A percentile compares a stretch with the other conserved stretches of the same genome.
Evolutionary conservation across 2,113 vertebrate species (phyloP).

Genomic region (Nesogale talazaci): DNA sequence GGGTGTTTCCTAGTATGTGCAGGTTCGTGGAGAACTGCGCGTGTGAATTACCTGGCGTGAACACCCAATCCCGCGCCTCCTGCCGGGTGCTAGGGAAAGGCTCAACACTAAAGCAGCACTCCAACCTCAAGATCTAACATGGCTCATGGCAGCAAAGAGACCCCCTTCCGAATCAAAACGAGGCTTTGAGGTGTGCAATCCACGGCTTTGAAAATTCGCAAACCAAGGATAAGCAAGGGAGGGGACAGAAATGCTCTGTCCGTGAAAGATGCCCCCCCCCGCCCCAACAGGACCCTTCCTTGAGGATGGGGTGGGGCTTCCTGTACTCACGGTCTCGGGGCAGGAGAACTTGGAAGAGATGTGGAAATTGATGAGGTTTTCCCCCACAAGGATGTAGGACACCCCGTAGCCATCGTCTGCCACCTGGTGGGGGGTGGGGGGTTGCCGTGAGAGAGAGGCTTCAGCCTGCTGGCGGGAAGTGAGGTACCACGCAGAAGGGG

Average conservation of each 20-base stretch:
- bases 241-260: not conserved
- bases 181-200: not conserved
- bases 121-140: too few relatives aligned
- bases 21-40: too few relatives aligned
- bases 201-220: not conserved
- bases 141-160: too few relatives aligned
- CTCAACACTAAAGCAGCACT: too few relatives aligned
- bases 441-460: not conserved
- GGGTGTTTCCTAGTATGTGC: too few relatives aligned
- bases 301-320: not conserved
- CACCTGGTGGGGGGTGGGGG: constrained; percentile 85
- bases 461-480: rapidly evolving
- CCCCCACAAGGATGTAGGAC: constrained; percentile 95
- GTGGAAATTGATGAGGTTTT: constrained; percentile 95
- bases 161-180: not conserved
- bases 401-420: constrained; percentile 98
- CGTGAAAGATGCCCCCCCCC: not conserved
- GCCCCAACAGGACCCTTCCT: not conserved
- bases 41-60: not conserved
- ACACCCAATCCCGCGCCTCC: rapidly evolving
- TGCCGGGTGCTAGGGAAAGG: not conserved
- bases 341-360: constrained; percentile 97
- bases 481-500: rapidly evolving
- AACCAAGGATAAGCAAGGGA: not conserved
- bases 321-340: constrained; percentile 92